Evolutionary conservation across 2,888 invertebrate species (phyloP).

Genomic region (Eupithecia inturbata): DNA sequence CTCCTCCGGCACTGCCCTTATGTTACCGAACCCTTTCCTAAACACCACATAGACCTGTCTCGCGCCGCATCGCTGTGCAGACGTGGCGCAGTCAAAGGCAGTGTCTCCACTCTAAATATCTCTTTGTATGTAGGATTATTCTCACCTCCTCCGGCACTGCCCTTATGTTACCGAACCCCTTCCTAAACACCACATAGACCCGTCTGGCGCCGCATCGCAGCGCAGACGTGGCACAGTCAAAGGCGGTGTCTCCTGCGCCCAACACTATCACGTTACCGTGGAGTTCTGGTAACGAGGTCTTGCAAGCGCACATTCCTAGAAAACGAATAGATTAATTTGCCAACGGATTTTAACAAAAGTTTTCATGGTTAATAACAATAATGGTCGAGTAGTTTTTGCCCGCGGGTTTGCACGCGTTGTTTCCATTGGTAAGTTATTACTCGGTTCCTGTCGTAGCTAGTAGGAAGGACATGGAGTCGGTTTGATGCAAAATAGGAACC

Average conservation of each 20-base stretch:
- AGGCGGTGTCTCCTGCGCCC: constrained; percentile 99
- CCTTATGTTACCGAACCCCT: constrained; percentile 96
- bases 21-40: constrained; percentile 96
- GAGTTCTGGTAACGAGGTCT: constrained; percentile 88
- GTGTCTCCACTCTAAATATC: neutral
- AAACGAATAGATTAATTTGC: constrained; percentile 27
- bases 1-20: constrained; percentile 99
- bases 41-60: constrained; percentile 96
- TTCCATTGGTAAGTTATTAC: too few relatives aligned
- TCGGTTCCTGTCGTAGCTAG: too few relatives aligned
- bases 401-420: too few relatives aligned
- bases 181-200: constrained; percentile 97
- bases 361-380: neutral
- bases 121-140: neutral
- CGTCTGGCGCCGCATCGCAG: constrained; percentile 96
- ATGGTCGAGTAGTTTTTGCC: too few relatives aligned
- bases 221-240: constrained; percentile 99
- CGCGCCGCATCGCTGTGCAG: constrained; percentile 97
- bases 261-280: constrained; percentile 94
- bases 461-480: too few relatives aligned
- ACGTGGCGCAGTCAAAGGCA: constrained; percentile 87
- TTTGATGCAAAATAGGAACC: too few relatives aligned
- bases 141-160: constrained; percentile 98
- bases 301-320: constrained; percentile 91
- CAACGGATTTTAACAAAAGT: neutral